These are phyloP conservation scores for Hypocryptadius cinnamomeus DNA, from an alignment of 2,113 vertebrate species.

Conservation along the genomic window DNA sequence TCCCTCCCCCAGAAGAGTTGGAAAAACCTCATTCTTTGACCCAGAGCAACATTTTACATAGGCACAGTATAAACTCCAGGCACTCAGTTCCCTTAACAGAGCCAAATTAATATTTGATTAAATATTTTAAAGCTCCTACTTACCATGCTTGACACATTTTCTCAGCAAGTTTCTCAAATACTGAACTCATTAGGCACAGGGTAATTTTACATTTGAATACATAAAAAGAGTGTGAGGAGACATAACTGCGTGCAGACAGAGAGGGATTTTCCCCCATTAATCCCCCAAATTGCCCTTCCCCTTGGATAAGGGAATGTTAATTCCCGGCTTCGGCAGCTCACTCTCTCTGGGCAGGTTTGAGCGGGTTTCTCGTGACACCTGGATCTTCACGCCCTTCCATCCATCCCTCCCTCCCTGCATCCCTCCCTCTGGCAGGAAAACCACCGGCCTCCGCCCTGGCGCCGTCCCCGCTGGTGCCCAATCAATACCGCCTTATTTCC, in stretches of 20 bases:
- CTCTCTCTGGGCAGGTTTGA: neutral
- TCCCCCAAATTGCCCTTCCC: neutral
- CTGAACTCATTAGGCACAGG: conserved; percentile 16
- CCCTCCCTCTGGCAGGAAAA: conserved; percentile 78
- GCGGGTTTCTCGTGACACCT: conserved; percentile 40
- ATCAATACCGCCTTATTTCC: conserved; percentile 99
- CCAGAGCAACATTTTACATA: neutral
- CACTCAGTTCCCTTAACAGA: conserved; percentile 36
- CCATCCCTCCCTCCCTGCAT: conserved; percentile 1
- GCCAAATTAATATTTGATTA: conserved; percentile 55
- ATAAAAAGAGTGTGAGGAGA: conserved; percentile 6
- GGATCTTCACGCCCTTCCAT: conserved; percentile 27
- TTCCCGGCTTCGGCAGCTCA: conserved; percentile 35
- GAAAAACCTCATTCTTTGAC: conserved; percentile 5
- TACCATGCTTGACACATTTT: conserved; percentile 58
- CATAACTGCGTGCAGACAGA: neutral
- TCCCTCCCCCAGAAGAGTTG: neutral
- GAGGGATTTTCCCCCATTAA: neutral
- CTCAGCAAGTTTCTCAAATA: conserved; percentile 31
- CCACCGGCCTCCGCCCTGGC: conserved; percentile 93
- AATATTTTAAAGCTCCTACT: conserved; percentile 61
- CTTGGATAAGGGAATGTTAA: neutral
- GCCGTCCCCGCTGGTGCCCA: conserved; percentile 83
- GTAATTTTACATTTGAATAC: conserved; percentile 30
- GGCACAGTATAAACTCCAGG: neutral